Percentiles rank a stretch among this genome's conserved stretches.
phyloP scores from a whole-genome alignment of 2,113 vertebrate species.

The Trematocara stigmaticum region DNA sequence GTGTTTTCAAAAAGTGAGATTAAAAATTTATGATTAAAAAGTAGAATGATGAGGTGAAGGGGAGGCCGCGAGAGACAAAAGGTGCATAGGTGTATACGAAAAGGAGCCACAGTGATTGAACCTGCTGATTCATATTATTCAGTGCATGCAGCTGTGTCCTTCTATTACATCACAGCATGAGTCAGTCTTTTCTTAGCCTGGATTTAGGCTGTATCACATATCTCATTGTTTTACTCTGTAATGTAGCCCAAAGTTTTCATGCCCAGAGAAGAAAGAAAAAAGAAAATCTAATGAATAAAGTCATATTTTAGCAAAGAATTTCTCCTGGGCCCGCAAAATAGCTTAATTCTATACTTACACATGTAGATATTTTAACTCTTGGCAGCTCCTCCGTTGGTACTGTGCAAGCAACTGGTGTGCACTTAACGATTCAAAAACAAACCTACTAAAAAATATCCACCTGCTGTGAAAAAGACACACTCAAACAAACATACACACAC shows the following conservation, averaged over 20 bases:
- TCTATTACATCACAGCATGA: background rate
- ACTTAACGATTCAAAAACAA: background rate
- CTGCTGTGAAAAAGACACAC: background rate
- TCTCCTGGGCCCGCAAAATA: background rate
- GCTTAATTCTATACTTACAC: background rate
- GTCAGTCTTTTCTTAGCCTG: background rate
- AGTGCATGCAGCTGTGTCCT: background rate
- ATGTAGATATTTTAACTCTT: background rate
- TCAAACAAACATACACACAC: background rate
- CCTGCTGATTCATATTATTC: background rate
- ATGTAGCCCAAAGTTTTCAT: background rate
- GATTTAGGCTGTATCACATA: background rate
- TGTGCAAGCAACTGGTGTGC: background rate
- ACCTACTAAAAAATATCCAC: background rate
- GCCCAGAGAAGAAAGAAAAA: background rate
- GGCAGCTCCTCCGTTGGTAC: background rate
- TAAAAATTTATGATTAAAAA: background rate
- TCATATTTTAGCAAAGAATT: background rate
- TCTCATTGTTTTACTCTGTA: background rate
- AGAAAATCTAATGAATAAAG: background rate
- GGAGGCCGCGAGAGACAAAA: constrained; percentile 3
- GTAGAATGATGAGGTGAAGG: background rate
- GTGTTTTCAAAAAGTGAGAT: background rate
- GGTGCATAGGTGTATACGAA: background rate
- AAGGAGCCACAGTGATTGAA: background rate